Base-by-base conservation (phyloP, 2,113 vertebrate species). In the Cyphomyrus plagiostoma region DNA sequence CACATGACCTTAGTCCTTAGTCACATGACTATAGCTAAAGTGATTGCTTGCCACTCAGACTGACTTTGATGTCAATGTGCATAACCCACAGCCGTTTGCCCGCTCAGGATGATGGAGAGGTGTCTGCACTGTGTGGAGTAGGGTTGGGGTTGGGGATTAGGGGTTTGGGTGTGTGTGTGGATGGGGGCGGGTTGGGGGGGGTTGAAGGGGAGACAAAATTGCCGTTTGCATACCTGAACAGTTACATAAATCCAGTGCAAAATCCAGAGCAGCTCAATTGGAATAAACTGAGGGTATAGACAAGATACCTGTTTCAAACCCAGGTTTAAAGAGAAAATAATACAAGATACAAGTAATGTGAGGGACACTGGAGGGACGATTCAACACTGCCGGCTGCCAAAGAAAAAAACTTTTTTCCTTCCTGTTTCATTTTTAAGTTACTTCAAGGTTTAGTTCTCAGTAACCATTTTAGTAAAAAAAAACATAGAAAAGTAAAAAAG, bases 1-100 rank as follows among this genome's bases (percentile, higher is more conserved):
- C 39, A 42, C 58, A 86, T 45, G 30, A 42, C 35, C 21, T 4
- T 46, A 89, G 84, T 23, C 35, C 21, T 4, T 46, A 89, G 84
- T 23, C 58, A 46, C 42, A 56, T 39, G 50, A 58, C 30, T 89
- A 58, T 74, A 74, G 86, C 85, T 50, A 35, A 89, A 84, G 58
- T 1, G 58, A 89, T 62, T 48, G 30, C 5, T 83, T 19, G 19
- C 35, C 39, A 30, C 5, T n/a, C 26, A 50, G 19, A 52, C 42
- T 86, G 35, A 84, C n/a, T 26, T 42, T 50, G 62, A 30, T 86
- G n/a, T 85, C 23, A 53, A 19, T 42, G 80, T 53, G 39, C 88
- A 46, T 46, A 52, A 35, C 52, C 45, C 30, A 83, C 15, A 56
- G 50, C 49, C 17, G 35, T 7, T 82, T 58, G 35, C 19, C 26